phyloP scores from a whole-genome alignment of 2,113 vertebrate species.

The Apaloderma vittatum region DNA sequence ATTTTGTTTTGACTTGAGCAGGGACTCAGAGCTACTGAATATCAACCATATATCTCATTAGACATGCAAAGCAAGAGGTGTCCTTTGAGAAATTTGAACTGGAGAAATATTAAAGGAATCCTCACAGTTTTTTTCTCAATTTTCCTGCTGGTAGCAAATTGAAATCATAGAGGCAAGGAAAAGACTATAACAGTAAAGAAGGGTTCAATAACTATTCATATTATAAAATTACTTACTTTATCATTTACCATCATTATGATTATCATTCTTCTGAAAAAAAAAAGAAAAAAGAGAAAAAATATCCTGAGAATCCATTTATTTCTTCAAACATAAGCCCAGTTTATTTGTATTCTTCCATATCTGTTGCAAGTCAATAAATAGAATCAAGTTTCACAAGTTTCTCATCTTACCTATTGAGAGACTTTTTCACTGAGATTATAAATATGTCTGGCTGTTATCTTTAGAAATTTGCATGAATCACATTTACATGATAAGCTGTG shows the following conservation, averaged over 20 bases:
- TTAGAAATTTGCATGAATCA: conserved; percentile 69
- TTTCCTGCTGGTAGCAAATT: neutral
- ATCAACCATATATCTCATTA: neutral
- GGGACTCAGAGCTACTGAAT: neutral
- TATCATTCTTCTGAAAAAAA: neutral
- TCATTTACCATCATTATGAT: neutral
- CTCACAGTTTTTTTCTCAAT: neutral
- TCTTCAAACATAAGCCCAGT: neutral
- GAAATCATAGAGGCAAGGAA: neutral
- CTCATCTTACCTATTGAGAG: conserved; percentile 22
- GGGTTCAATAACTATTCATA: accelerated
- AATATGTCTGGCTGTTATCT: conserved; percentile 60
- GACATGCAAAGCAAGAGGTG: neutral
- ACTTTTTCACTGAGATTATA: conserved; percentile 39
- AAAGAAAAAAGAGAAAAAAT: neutral
- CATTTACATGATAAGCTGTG: conserved; percentile 71
- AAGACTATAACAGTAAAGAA: neutral
- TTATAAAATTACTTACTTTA: neutral
- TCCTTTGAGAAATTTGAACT: neutral
- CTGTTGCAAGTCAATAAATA: conserved; percentile 16
- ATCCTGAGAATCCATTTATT: neutral
- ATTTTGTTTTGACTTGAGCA: neutral
- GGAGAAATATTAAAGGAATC: neutral
- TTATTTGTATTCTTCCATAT: conserved; percentile 31
- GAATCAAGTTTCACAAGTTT: conserved; percentile 12